Evolutionary conservation across 2,797 vertebrate species (phyloP), one percentile per base, ranked within the genome.

Genomic region (Characodon lateralis): DNA sequence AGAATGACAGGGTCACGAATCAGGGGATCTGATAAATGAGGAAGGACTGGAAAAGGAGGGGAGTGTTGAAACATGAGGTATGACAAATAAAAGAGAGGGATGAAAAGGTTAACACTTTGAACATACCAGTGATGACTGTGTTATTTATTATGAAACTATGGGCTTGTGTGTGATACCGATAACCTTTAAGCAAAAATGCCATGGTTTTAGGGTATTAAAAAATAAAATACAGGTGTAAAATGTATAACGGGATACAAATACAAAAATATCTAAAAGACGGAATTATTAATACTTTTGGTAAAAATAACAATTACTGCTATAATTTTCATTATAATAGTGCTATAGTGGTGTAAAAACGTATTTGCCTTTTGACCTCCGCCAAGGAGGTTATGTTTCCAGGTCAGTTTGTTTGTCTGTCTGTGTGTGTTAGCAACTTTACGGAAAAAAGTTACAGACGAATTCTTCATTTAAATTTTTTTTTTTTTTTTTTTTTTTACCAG

Each of bases 1-100:
- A 71, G 87, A 91, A 86, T 93, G 93, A 93, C 92, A 92, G 90
- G 93, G 92, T 94, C 93, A 93, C 81, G 85, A 85, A 88, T 85
- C 86, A 92, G 84, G 85, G 88, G 90, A 90, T 93, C 88, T 92
- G 90, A 93, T 94, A 94, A 93, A 83, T 0, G 74, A 72, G 80
- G 58, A 70, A 26, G 77, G 83, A 85, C 83, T 72, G 83, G 79
- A 83, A 78, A 75, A 78, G 79, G 85, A 89, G 61, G 63, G 75
- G 66, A 81, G 80, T 68, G 85, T 56, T 82, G 74, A 85, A 68
- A 78, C n/a, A 41, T 53, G 59, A 68, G 72, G 68, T 46, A 61
- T 51, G 59, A 73, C 1, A 78, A 73, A 72, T 22, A 61, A 78
- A 81, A 71, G 50, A 12, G 55, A 58, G 10, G 78, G 75, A 73